phyloP scores from a whole-genome alignment of 1,140 invertebrate species.

The Trichoplusia ni region DNA sequence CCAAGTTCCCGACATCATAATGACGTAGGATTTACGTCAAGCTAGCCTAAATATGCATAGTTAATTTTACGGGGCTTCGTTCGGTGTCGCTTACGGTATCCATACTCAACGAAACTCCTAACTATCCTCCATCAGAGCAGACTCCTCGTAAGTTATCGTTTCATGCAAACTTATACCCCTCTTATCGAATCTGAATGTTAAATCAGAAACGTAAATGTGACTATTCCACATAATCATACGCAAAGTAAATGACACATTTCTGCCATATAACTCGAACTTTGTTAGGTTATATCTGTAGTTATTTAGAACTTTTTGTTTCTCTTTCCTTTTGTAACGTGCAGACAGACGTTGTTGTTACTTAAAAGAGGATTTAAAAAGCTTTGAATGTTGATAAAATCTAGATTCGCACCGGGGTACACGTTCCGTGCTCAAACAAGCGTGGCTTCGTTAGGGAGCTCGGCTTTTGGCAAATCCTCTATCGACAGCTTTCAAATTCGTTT shows the following conservation, averaged over 20 bases:
- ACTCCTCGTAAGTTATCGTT: too few relatives aligned
- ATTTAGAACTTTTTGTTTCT: not conserved
- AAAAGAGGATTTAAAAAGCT: conserved; percentile 7
- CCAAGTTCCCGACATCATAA: conserved; percentile 43
- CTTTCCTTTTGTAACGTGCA: not conserved
- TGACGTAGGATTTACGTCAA: conserved; percentile 48
- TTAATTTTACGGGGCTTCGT: conserved; percentile 56
- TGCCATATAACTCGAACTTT: too few relatives aligned
- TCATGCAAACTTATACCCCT: too few relatives aligned
- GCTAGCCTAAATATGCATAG: conserved; percentile 47
- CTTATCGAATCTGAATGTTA: too few relatives aligned
- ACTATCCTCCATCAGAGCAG: conserved; percentile 19
- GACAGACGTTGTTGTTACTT: not conserved
- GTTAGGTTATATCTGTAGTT: too few relatives aligned
- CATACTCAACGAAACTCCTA: not conserved
- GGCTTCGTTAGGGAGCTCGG: conserved; percentile 45
- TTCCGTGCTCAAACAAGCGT: conserved; percentile 41
- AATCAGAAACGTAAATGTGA: too few relatives aligned
- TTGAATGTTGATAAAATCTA: conserved; percentile 31
- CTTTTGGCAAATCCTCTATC: conserved; percentile 47
- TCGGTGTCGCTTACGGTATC: conserved; percentile 45
- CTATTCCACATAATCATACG: too few relatives aligned
- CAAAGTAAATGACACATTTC: too few relatives aligned
- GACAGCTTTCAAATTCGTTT: conserved; percentile 36
- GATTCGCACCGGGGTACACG: conserved; percentile 20